Conservation (phyloP, 2,797 vertebrate species). For the Semotilus atromaculatus region DNA sequence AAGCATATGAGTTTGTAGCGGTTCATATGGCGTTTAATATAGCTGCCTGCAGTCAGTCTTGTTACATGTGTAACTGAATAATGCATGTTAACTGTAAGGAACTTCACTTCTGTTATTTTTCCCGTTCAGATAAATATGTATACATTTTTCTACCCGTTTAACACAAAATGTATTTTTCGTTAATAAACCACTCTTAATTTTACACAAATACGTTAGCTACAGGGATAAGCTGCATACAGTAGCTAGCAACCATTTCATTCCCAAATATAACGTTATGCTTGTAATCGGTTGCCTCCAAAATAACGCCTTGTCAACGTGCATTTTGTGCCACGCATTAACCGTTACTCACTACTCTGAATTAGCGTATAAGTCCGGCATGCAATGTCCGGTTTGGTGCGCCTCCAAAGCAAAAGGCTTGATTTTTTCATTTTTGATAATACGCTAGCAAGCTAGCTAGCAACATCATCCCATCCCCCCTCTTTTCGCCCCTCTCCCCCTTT, state of each 20-base stretch:
- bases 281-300: slow-evolving; percentile 56
- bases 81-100: not conserved
- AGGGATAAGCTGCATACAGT: slow-evolving; percentile 45
- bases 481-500: slow-evolving; percentile 59
- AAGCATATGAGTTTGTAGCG: not conserved
- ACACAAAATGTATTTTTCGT: not conserved
- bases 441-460: slow-evolving; percentile 61
- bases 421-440: slow-evolving; percentile 60
- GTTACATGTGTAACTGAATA: slow-evolving; percentile 27
- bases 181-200: slow-evolving; percentile 25
- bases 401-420: slow-evolving; percentile 49
- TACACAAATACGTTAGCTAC: slow-evolving; percentile 47
- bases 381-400: slow-evolving; percentile 44
- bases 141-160: no score
- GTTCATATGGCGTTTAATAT: not conserved
- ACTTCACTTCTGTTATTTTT: not conserved
- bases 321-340: slow-evolving; percentile 58
- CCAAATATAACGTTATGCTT: slow-evolving; percentile 47
- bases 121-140: not conserved
- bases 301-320: slow-evolving; percentile 57
- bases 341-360: slow-evolving; percentile 32
- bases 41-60: not conserved
- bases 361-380: slow-evolving; percentile 54
- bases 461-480: slow-evolving; percentile 71
- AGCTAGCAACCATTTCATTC: slow-evolving; percentile 53